Evolutionary conservation across 2,888 invertebrate genomes (phyloP).

Genomic region (Apodemia mormo): DNA sequence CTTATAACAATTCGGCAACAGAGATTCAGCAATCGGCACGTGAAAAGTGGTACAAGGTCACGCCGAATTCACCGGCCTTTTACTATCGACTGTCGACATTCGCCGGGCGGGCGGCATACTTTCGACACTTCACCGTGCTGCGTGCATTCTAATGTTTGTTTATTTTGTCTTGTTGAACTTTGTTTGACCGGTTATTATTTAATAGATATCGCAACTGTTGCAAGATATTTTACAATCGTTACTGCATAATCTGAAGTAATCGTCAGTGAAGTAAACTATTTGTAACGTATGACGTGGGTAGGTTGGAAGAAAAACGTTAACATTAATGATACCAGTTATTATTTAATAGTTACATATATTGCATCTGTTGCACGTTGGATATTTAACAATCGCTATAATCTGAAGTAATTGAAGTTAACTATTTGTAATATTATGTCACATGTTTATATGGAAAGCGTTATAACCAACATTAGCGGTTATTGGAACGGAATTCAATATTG

Average conservation of each 20-base stretch:
- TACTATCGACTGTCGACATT: background rate
- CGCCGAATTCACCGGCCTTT: conserved; percentile 9
- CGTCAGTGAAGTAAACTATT: too few relatives aligned
- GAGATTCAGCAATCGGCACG: background rate
- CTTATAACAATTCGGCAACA: background rate
- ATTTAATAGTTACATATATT: too few relatives aligned
- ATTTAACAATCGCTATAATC: too few relatives aligned
- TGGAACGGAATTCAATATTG: too few relatives aligned
- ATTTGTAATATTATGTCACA: too few relatives aligned
- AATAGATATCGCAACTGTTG: conserved; percentile 10
- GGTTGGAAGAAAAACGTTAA: too few relatives aligned
- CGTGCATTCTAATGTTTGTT: conserved; percentile 20
- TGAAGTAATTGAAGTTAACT: too few relatives aligned
- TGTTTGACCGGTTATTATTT: conserved; percentile 7
- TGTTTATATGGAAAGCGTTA: too few relatives aligned
- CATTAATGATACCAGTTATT: too few relatives aligned
- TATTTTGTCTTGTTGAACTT: conserved; percentile 8
- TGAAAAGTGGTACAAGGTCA: background rate
- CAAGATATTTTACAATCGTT: background rate
- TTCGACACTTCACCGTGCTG: background rate
- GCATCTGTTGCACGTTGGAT: too few relatives aligned
- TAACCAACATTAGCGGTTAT: too few relatives aligned
- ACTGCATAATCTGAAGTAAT: background rate
- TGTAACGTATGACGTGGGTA: too few relatives aligned
- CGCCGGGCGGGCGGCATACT: background rate